Evolutionary conservation across 2,797 vertebrate species (phyloP), one percentile per base, ranked within the genome.

Genomic region (Pagetopsis macropterus): DNA sequence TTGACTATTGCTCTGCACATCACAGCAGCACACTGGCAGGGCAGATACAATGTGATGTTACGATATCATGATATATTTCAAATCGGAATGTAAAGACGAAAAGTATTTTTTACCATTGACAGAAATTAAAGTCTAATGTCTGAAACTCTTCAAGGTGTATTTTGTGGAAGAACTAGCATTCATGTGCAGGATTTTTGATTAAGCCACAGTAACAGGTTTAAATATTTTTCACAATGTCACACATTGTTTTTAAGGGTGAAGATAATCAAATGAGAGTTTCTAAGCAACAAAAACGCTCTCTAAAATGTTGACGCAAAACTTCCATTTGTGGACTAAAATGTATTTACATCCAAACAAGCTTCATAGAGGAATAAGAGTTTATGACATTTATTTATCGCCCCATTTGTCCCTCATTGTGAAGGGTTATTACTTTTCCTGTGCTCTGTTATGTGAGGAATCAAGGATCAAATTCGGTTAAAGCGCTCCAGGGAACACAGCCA

Each of bases 81-180:
- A 40, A 45, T 33, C n/a, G 10, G 55, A 49, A 72, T 65, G 68
- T 76, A 70, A 83, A 67, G 52, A 44, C 52, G 78, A 19, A 66
- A 52, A 17, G 57, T 50, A 33, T 55, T 66, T n/a, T 65, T 52
- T 68, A 52, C 45, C 49, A 19, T 45, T 58, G 12, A 23, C 15
- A 43, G 14, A 76, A 48, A 76, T 72, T 63, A 62, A 78, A 56
- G 17, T 80, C 55, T 78, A 11, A 81, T 73, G 60, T 69, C 44
- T 33, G 45, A 0, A 23, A n/a, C 40, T 59, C 58, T 56, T 76
- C 44, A 23, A 54, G 60, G 69, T 62, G 21, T 70, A 51, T 52
- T 72, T 31, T 78, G 70, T 17, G 23, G 43, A 19, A 55, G 64
- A 49, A 19, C 49, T 68, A 3, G 0, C 3, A 31, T 50, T 23